Percentiles rank a stretch among this genome's conserved stretches.
Conservation (phyloP, 2,888 invertebrate species). For the Philonicus albiceps region DNA sequence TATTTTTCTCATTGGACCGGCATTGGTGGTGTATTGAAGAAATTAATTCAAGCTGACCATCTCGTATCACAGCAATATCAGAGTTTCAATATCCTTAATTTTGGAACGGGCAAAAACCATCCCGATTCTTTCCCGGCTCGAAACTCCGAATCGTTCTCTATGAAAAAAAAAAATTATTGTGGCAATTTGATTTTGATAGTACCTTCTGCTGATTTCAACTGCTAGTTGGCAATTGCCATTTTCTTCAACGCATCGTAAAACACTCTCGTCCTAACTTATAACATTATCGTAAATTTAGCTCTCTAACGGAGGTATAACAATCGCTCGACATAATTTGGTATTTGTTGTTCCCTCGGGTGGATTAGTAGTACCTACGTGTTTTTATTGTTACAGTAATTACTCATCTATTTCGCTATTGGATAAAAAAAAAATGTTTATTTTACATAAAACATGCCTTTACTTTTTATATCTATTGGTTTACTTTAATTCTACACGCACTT, state of each 20-base stretch:
- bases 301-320: conserved; percentile 1
- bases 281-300: conserved; percentile 31
- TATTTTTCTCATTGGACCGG: conserved; percentile 3
- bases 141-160: background rate
- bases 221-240: background rate
- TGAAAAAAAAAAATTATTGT: conserved; percentile 1
- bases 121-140: too few species aligned
- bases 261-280: conserved; percentile 4
- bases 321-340: background rate
- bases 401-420: background rate
- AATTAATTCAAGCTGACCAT: conserved; percentile 4
- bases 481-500: background rate
- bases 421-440: background rate
- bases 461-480: background rate
- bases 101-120: background rate
- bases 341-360: conserved; percentile 22
- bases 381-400: background rate
- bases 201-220: background rate
- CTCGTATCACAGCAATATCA: conserved; percentile 21
- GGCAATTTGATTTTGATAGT: background rate
- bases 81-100: background rate
- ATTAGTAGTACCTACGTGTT: conserved; percentile 8
- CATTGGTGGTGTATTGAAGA: background rate
- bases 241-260: background rate
- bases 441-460: background rate